phyloP scores from a whole-genome alignment of 2,113 vertebrate species.

The Callaeas wilsoni region DNA sequence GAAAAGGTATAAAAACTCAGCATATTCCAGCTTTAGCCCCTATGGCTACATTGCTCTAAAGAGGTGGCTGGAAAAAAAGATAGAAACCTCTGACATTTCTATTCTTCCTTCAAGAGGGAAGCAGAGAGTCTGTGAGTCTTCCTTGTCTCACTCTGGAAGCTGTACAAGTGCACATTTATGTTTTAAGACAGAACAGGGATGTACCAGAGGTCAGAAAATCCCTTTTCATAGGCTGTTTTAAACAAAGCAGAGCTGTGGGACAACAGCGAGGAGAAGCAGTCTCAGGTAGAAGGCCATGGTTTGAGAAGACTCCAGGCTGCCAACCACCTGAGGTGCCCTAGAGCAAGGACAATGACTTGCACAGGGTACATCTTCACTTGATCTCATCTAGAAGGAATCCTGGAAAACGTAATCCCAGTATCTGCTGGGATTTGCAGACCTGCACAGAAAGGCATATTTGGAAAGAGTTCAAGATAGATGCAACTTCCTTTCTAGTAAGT shows the following conservation, averaged over 20 bases:
- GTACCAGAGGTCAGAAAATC: not conserved
- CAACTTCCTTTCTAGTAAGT: constrained; percentile 7
- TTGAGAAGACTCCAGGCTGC: not conserved
- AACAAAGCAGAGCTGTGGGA: not conserved
- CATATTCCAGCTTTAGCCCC: not conserved
- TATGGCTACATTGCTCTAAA: not conserved
- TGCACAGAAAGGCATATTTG: constrained; percentile 7
- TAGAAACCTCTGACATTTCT: not conserved
- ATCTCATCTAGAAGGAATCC: constrained; percentile 28
- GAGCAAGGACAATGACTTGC: not conserved
- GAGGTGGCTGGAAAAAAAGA: not conserved
- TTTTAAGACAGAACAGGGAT: not conserved
- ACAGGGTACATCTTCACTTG: not conserved
- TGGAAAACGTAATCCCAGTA: not conserved
- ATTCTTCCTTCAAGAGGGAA: not conserved
- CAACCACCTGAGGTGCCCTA: not conserved
- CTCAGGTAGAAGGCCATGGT: not conserved
- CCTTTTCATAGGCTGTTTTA: not conserved
- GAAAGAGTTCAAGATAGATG: not conserved
- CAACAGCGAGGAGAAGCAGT: fast-evolving
- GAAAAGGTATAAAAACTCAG: not conserved
- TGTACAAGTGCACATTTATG: not conserved
- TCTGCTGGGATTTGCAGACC: constrained; percentile 17
- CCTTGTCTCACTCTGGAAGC: not conserved
- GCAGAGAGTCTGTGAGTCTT: not conserved